Conservation (phyloP, 2,797 vertebrate genomes). For the Rhincodon typus region DNA sequence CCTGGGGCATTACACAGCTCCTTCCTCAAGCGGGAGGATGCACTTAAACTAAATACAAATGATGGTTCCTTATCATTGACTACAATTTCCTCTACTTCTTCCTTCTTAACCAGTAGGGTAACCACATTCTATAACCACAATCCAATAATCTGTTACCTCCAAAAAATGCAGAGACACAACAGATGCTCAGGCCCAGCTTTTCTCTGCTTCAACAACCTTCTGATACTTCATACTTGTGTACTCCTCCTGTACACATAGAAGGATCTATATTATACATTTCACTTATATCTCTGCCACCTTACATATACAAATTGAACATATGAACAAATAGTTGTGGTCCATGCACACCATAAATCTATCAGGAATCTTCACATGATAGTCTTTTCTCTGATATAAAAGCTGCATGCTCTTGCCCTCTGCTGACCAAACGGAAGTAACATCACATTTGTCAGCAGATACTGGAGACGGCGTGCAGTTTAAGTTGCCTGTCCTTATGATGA, state of each 20-base stretch:
- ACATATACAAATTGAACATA: neutral
- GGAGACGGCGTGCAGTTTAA: neutral
- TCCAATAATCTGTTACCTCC: neutral
- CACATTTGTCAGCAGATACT: neutral
- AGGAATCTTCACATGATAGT: neutral
- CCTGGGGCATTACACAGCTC: neutral
- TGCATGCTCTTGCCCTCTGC: neutral
- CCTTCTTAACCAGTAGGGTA: neutral
- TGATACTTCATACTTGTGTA: neutral
- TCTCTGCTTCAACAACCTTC: neutral
- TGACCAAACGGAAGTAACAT: neutral
- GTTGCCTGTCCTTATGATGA: neutral
- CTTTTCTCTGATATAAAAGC: neutral
- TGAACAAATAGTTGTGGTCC: neutral
- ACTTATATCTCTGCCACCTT: neutral
- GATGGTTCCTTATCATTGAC: neutral
- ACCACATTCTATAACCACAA: neutral
- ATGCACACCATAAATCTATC: neutral
- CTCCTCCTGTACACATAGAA: neutral
- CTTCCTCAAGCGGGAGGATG: neutral
- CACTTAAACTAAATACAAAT: neutral
- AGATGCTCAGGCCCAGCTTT: neutral
- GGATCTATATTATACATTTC: neutral
- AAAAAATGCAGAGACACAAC: neutral
- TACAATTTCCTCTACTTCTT: neutral